phyloP scores from a whole-genome alignment of 1,140 invertebrate species.

The Bombus superbus region DNA sequence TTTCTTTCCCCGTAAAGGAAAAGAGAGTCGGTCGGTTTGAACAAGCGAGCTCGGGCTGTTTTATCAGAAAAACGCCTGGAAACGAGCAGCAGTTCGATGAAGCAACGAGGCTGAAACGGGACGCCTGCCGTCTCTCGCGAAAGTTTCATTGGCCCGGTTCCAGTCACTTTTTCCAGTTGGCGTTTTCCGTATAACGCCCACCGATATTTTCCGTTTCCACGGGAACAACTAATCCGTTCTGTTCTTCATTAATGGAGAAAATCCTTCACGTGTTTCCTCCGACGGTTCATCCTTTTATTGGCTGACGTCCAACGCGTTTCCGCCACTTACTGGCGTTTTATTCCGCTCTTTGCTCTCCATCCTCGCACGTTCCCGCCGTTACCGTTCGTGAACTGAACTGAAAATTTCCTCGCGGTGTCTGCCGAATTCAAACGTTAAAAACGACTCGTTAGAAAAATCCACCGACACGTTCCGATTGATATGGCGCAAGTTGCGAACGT shows the following conservation, averaged over 20 bases:
- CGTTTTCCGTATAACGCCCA: slow-evolving; percentile 1
- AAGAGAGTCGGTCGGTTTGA: slow-evolving; percentile 3
- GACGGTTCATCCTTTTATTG: slow-evolving; percentile 41
- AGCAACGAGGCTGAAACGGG: slow-evolving; percentile 30
- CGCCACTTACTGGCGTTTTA: slow-evolving; percentile 27
- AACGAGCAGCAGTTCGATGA: slow-evolving; percentile 27
- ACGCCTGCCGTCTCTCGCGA: neutral
- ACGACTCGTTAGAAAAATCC: neutral
- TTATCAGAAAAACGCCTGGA: slow-evolving; percentile 36
- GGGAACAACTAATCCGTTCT: slow-evolving; percentile 54
- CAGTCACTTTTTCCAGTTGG: slow-evolving; percentile 56
- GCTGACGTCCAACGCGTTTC: slow-evolving; percentile 36
- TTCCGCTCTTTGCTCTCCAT: neutral
- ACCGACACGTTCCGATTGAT: neutral
- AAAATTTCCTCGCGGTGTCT: neutral
- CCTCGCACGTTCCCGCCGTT: neutral
- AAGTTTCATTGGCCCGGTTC: slow-evolving; percentile 60
- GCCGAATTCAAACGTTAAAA: neutral
- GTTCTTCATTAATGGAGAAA: slow-evolving; percentile 57
- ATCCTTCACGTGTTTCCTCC: slow-evolving; percentile 43
- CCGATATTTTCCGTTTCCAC: slow-evolving; percentile 36
- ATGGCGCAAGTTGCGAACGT: no score
- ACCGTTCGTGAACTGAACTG: neutral
- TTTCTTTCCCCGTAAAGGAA: no score
- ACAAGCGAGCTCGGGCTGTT: neutral